Evolutionary conservation across 2,888 invertebrate genomes (phyloP).

Genomic region (Brachynemurus nebulosus): DNA sequence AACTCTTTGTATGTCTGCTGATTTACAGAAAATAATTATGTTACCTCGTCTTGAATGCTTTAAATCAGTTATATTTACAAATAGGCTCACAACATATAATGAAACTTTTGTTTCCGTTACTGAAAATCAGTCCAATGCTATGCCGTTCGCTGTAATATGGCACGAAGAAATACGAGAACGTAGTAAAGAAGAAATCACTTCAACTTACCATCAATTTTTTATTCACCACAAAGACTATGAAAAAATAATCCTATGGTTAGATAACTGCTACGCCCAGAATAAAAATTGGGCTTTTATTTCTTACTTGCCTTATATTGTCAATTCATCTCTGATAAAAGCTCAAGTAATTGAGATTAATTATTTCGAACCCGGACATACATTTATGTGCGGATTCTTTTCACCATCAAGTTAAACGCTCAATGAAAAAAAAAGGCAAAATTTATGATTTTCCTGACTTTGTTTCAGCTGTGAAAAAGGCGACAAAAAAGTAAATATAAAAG

Average conservation of each 20-base stretch:
- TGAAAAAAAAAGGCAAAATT: slow-evolving; percentile 18
- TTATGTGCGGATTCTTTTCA: slow-evolving; percentile 24
- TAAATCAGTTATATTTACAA: background rate
- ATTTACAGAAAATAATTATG: background rate
- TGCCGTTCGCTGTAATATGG: background rate
- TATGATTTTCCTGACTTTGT: slow-evolving; percentile 14
- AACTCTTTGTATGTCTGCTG: background rate
- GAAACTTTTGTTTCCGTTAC: background rate
- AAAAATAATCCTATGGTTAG: slow-evolving; percentile 17
- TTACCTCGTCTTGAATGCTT: background rate
- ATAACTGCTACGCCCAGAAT: slow-evolving; percentile 14
- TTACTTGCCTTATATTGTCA: slow-evolving; percentile 15
- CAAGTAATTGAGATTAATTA: slow-evolving; percentile 15
- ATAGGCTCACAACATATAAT: background rate
- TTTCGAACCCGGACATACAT: slow-evolving; percentile 22
- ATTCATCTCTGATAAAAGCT: slow-evolving; percentile 9
- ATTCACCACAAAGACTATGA: slow-evolving; percentile 12
- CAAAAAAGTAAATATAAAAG: background rate
- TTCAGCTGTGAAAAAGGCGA: background rate
- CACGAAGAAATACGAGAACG: slow-evolving; percentile 3
- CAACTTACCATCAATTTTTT: slow-evolving; percentile 1
- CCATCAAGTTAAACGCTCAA: slow-evolving; percentile 21
- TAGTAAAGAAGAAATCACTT: slow-evolving; percentile 3
- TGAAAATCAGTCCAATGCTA: background rate
- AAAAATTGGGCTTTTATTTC: slow-evolving; percentile 14